Evolutionary conservation across 35 echinoderm and acorn worm species (phyloP), one percentile per base, ranked within the genome.

Genomic region (Ptychodera flava): DNA sequence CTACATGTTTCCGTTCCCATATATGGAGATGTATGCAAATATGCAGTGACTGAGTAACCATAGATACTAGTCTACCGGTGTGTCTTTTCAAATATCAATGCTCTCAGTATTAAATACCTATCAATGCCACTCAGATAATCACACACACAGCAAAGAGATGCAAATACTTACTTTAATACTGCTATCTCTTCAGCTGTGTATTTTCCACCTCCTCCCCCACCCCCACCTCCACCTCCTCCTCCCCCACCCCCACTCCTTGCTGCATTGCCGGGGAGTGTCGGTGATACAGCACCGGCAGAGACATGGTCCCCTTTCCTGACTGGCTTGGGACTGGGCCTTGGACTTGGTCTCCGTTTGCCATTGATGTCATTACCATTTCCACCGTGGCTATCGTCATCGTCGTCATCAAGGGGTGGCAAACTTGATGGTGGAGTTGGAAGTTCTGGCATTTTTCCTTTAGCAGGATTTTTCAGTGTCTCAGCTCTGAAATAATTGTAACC

Each of bases 151-250:
- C n/a, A n/a, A n/a, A n/a, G n/a, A n/a, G n/a, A n/a, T n/a, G n/a
- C n/a, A n/a, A n/a, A n/a, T n/a, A 6, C 84, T 75, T 93, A 93
- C 92, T 90, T 94, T 35, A 98, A 79, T 0, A 98, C 95, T 31
- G 83, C 80, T 78, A 98, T 94, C 85, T 94, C 92, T 78, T 94
- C 95, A 45, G 84, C 37, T 32, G 95, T 94, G 77, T 98, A 98
- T 77, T 80, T 92, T 1, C 92, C 92, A 80, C 91, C 95, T 32
- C 94, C 89, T 6, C 90, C 93, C 29, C 93, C 85, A 33, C 81
- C 78, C 2, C 81, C 82, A 78, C 83, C 91, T 33, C 82, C 90
- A 16, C 79, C 85, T 80, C 89, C 86, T 16, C 79, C 36, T 12
- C 85, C 85, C 16, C 83, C 45, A 83, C 89, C 89, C 16, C 89